phyloP scores from a whole-genome alignment of 1,140 invertebrate species.

The Bradysia coprophila region DNA sequence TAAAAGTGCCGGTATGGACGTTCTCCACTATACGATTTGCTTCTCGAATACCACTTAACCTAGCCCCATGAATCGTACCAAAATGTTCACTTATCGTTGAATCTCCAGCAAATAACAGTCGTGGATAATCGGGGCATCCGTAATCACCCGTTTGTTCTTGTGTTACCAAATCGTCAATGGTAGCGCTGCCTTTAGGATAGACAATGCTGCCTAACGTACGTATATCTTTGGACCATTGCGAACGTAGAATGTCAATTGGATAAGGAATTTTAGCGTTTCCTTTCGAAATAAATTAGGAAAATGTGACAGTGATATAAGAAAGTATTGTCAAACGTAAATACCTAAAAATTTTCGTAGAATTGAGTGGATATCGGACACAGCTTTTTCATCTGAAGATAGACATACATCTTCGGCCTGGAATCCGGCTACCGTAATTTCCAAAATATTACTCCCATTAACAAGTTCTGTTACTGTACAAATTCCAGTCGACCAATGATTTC shows the following conservation, averaged over 20 bases:
- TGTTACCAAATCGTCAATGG: background rate
- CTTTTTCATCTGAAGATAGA: background rate
- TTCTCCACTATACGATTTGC: background rate
- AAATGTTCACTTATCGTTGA: background rate
- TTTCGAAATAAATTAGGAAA: background rate
- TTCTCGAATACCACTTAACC: background rate
- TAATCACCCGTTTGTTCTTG: background rate
- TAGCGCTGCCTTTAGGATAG: background rate
- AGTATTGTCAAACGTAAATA: no score
- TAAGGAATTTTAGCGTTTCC: background rate
- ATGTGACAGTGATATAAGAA: no score
- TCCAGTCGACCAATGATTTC: background rate
- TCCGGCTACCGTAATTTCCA: background rate
- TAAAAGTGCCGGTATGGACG: no score
- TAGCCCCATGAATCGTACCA: background rate
- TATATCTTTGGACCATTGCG: background rate
- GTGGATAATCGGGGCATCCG: background rate
- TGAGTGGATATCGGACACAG: background rate
- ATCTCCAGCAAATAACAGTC: background rate
- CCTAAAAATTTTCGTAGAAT: no score
- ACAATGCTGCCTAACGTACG: background rate
- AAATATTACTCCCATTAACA: background rate
- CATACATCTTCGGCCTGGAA: background rate
- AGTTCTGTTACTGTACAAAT: background rate
- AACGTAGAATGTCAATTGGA: background rate